Conservation (phyloP, 2,888 invertebrate genomes). For the Carcina quercana region DNA sequence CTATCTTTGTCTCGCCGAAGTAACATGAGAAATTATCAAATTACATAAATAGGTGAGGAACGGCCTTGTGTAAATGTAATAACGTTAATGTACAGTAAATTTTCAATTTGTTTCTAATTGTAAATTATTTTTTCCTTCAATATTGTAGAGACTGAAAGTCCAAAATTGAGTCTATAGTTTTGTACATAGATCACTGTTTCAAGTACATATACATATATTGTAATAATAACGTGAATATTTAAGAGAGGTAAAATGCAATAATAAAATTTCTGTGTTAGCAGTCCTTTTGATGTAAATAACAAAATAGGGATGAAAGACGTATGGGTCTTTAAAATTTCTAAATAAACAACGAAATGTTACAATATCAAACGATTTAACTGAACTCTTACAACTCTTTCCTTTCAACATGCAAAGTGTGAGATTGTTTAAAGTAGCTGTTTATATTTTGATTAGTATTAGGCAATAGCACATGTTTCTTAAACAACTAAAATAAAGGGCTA, state of each 20-base stretch:
- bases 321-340: conserved; percentile 31
- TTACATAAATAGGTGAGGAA: conserved; percentile 40
- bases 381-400: no score
- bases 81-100: conserved; percentile 44
- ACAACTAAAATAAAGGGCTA: no score
- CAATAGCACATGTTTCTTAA: no score
- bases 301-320: conserved; percentile 42
- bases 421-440: no score
- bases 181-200: conserved; percentile 71
- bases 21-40: conserved; percentile 23
- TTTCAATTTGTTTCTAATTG: conserved; percentile 45
- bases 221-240: conserved; percentile 61
- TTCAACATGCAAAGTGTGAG: no score
- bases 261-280: conserved; percentile 69
- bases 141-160: conserved; percentile 73
- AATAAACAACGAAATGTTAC: conserved; percentile 37
- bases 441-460: no score
- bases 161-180: conserved; percentile 73
- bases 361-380: conserved; percentile 12
- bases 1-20: conserved; percentile 25
- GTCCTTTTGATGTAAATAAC: conserved; percentile 58
- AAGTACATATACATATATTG: conserved; percentile 65
- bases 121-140: conserved; percentile 52
- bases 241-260: conserved; percentile 65
- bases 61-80: conserved; percentile 60